phyloP scores from a whole-genome alignment of 2,888 invertebrate species.

The Philhelius pedissequus region DNA sequence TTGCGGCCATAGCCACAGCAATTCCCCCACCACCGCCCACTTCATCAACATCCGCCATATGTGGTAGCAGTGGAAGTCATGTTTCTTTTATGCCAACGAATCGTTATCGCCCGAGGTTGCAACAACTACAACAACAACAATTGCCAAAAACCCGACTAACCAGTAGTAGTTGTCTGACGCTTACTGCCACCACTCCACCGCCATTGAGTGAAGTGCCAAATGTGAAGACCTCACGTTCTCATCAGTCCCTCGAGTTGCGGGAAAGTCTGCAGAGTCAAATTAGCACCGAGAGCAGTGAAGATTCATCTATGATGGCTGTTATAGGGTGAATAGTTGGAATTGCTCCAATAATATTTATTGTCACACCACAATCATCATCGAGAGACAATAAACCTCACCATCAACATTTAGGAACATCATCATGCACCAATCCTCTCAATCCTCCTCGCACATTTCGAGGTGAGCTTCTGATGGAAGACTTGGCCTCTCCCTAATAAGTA shows the following conservation, averaged over 20 bases:
- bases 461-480: not conserved
- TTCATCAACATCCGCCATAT: constrained; percentile 11
- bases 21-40: constrained; percentile 72
- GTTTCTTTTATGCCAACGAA: constrained; percentile 71
- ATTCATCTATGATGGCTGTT: constrained; percentile 52
- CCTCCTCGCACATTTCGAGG: not conserved
- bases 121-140: constrained; percentile 15
- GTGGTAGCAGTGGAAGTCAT: constrained; percentile 67
- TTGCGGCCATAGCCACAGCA: constrained; percentile 74
- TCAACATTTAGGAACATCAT: constrained; percentile 5
- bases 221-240: constrained; percentile 59
- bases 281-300: constrained; percentile 50
- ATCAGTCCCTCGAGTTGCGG: constrained; percentile 58
- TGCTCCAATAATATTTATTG: constrained; percentile 9
- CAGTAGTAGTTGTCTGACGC: constrained; percentile 55
- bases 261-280: constrained; percentile 54
- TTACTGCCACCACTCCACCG: constrained; percentile 70
- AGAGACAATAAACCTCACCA: constrained; percentile 49
- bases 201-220: constrained; percentile 66
- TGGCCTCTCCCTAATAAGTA: not conserved
- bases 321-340: constrained; percentile 29
- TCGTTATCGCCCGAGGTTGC: constrained; percentile 50
- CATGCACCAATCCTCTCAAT: not conserved
- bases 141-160: constrained; percentile 47
- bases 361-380: constrained; percentile 21